Percentiles rank a stretch among this genome's conserved stretches.
These are phyloP conservation scores for Parapsyche elsis DNA, from an alignment of 1,140 invertebrate genomes.

Conservation along the genomic window DNA sequence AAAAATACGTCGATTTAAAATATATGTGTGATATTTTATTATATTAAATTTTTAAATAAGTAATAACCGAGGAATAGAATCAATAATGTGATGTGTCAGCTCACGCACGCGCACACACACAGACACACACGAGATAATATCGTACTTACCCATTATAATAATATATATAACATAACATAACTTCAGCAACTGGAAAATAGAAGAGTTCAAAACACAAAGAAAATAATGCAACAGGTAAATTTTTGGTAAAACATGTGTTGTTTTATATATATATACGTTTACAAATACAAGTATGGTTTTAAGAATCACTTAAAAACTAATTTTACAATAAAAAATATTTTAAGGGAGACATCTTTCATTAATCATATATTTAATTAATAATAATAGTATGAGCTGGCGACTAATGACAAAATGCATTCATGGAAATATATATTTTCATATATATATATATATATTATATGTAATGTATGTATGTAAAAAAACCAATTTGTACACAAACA, in stretches of 20 bases:
- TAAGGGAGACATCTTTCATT: conserved; percentile 26
- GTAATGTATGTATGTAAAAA: not conserved
- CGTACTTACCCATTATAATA: no score
- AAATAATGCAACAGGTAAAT: conserved; percentile 49
- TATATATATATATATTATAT: conserved; percentile 5
- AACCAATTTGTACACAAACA: not conserved
- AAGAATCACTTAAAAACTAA: conserved; percentile 49
- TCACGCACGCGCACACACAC: no score
- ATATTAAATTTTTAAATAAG: no score
- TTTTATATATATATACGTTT: conserved; percentile 40
- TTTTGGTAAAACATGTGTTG: conserved; percentile 53
- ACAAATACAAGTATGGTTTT: conserved; percentile 49
- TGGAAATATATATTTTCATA: not conserved
- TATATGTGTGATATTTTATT: no score
- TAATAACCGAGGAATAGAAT: no score
- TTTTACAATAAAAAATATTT: conserved; percentile 44
- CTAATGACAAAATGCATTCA: not conserved
- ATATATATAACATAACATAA: not conserved
- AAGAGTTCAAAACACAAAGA: conserved; percentile 5
- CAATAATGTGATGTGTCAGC: no score
- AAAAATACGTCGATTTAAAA: no score
- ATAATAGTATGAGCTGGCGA: not conserved
- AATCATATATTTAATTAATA: conserved; percentile 23
- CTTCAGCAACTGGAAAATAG: conserved; percentile 8
- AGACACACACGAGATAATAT: no score